Base-by-base conservation (phyloP, 2,113 vertebrate species). In the Carlito syrichta region DNA sequence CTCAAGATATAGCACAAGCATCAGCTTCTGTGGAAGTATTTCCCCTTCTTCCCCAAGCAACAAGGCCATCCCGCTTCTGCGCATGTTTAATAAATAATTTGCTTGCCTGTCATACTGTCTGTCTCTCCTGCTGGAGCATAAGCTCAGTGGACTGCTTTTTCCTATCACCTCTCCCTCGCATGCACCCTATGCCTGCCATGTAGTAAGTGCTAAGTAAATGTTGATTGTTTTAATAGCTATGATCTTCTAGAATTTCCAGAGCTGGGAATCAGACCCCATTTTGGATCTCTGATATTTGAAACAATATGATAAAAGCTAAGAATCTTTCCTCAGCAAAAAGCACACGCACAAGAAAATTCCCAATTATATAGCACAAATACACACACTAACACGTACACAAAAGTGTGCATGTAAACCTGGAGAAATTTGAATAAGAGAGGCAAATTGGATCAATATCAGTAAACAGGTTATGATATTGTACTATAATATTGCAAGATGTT, bases 261-360 rank as follows among this genome's bases (percentile, higher is more conserved):
- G 45, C n/a, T 95, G 32, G 38, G 45, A 92, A 81, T 86, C 78
- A 94, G 60, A 66, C 23, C 32, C 50, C 9, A 14, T 91, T 91
- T 73, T 86, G 68, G 48, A 62, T 89, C 50, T 73, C 43, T 45
- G 48, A 79, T 58, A 71, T 45, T 52, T 69, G 71, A 95, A 66
- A 96, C 43, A 94, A 92, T 94, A 22, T 87, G 76, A 94, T 90
- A 22, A 91, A 87, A 79, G 25, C 45, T 71, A 81, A 93, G 76
- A 43, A 68, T 23, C 1, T 66, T 94, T 94, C 27, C 79, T 43
- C 23, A 69, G 58, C 11, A 77, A 82, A 85, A 96, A 87, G 48
- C 40, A 74, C 11, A 48, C 56, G n/a, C 60, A 86, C 77, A 89
- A 91, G 35, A 95, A 96, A 94, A 92, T 45, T 74, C 30, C 74